phyloP scores from a whole-genome alignment of 2,113 vertebrate species.

The Rhinoptilus africanus region DNA sequence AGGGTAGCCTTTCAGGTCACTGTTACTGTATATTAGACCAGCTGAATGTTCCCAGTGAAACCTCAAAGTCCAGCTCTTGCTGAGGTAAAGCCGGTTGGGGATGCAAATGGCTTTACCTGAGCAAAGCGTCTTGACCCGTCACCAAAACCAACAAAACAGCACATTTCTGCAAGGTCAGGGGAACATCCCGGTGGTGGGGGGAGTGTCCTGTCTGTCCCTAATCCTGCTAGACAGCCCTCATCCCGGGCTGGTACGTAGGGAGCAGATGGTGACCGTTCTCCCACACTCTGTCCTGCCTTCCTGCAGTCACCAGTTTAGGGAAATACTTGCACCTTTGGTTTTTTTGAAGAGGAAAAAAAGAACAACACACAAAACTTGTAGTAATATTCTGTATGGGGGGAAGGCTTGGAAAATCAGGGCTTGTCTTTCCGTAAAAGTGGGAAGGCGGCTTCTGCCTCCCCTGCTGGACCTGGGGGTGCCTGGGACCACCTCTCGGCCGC shows the following conservation, averaged over 20 bases:
- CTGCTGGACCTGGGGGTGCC: neutral
- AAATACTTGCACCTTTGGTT: neutral
- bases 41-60: slow-evolving; percentile 76
- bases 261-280: neutral
- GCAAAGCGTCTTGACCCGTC: neutral
- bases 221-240: neutral
- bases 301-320: neutral
- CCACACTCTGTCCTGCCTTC: neutral
- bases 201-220: neutral
- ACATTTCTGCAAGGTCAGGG: neutral
- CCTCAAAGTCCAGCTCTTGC: neutral
- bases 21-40: slow-evolving; percentile 71
- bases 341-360: neutral
- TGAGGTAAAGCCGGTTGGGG: neutral
- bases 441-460: neutral
- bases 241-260: neutral
- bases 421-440: accelerated
- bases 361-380: neutral
- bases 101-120: neutral
- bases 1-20: slow-evolving; percentile 14
- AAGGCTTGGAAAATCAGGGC: neutral
- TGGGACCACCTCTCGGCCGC: accelerated
- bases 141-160: neutral
- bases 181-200: neutral
- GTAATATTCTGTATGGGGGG: neutral